phyloP scores from a whole-genome alignment of 2,797 vertebrate genomes.

The Hippocampus kuda region DNA sequence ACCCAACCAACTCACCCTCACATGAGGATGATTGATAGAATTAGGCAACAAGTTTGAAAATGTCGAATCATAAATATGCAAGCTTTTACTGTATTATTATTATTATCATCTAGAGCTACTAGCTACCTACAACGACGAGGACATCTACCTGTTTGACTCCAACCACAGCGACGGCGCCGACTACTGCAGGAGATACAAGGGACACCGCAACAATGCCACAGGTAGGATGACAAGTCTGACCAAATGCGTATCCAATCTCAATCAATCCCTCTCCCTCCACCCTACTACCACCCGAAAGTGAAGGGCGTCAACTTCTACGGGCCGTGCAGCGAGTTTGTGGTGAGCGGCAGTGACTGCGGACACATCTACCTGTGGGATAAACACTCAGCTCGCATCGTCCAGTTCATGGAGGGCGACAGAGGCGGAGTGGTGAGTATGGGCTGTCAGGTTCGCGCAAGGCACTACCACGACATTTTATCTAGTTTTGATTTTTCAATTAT shows the following conservation, averaged over 20 bases:
- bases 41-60: no score
- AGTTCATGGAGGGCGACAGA: slow-evolving; percentile 93
- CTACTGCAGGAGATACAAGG: slow-evolving; percentile 84
- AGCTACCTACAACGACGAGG: slow-evolving; percentile 92
- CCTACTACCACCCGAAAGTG: slow-evolving; percentile 57
- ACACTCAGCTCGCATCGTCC: slow-evolving; percentile 84
- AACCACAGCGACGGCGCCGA: slow-evolving; percentile 88
- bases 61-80: no score
- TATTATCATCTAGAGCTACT: slow-evolving; percentile 73
- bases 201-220: slow-evolving; percentile 91
- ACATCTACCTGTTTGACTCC: slow-evolving; percentile 93
- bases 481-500: no score
- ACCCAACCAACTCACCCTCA: background rate
- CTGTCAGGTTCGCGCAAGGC: background rate
- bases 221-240: slow-evolving; percentile 56
- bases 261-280: slow-evolving; percentile 9
- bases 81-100: background rate
- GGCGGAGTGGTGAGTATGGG: slow-evolving; percentile 85
- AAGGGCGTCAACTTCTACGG: slow-evolving; percentile 98
- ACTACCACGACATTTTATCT: no score
- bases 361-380: slow-evolving; percentile 99
- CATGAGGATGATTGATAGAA: background rate
- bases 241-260: background rate
- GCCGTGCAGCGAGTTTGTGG: slow-evolving; percentile 91
- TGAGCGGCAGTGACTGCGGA: slow-evolving; percentile 94